These are phyloP conservation scores for Xiphydria camelus DNA, from an alignment of 2,888 invertebrate species.

Conservation along the genomic window DNA sequence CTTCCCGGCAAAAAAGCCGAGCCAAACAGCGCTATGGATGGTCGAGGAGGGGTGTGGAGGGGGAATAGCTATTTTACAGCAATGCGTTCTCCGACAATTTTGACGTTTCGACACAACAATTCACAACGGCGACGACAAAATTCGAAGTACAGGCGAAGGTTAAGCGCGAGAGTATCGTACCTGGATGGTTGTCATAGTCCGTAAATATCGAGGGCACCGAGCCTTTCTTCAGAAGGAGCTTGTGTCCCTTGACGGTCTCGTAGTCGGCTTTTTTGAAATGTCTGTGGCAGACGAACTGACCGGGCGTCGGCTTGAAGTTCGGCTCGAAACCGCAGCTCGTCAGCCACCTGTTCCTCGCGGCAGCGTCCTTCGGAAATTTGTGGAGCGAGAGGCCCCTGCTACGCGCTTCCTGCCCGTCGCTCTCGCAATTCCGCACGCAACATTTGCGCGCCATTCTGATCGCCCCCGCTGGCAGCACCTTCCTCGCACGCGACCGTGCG, in stretches of 20 bases:
- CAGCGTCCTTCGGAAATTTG: conserved; percentile 70
- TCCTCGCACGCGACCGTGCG: conserved; percentile 40
- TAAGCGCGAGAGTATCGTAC: conserved; percentile 21
- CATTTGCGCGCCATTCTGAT: conserved; percentile 68
- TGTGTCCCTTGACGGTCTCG: conserved; percentile 69
- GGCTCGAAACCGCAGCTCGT: conserved; percentile 64
- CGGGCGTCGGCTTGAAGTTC: conserved; percentile 62
- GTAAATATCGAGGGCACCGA: conserved; percentile 75
- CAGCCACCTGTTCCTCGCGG: conserved; percentile 68
- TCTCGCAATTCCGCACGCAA: conserved; percentile 66
- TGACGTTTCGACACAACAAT: not conserved
- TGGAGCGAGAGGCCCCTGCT: conserved; percentile 76
- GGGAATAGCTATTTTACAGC: too few relatives aligned
- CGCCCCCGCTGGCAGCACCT: conserved; percentile 30
- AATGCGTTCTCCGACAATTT: too few relatives aligned
- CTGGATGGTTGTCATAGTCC: conserved; percentile 49
- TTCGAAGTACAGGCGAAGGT: not conserved
- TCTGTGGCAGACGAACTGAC: conserved; percentile 72
- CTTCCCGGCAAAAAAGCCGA: too few relatives aligned
- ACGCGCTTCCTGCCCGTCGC: conserved; percentile 65
- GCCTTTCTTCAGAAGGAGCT: conserved; percentile 72
- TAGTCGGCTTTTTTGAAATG: conserved; percentile 77
- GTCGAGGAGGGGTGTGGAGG: too few relatives aligned
- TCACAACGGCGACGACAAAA: too few relatives aligned
- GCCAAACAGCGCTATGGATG: too few relatives aligned